These are phyloP conservation scores for Leptatherina wallacei DNA, from an alignment of 2,797 vertebrate genomes.

Conservation along the genomic window DNA sequence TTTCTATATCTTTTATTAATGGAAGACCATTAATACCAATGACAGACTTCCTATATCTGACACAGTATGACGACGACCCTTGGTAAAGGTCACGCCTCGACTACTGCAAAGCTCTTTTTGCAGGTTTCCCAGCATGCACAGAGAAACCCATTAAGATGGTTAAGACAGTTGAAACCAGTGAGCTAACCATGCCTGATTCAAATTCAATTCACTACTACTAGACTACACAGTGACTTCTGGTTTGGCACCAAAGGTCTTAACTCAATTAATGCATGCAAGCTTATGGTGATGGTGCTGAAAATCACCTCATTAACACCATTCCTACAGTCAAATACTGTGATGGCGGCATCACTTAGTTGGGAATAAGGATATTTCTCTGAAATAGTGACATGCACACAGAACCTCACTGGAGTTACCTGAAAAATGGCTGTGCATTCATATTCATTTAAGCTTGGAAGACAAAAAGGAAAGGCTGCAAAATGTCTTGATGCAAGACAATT, in stretches of 20 bases:
- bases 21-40: background rate
- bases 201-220: background rate
- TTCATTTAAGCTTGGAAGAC: background rate
- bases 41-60: background rate
- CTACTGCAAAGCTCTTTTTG: background rate
- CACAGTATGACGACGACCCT: background rate
- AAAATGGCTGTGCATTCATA: background rate
- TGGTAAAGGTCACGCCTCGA: background rate
- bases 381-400: too few relatives aligned
- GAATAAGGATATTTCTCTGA: too few relatives aligned
- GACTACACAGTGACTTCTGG: background rate
- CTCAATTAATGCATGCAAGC: too few relatives aligned
- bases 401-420: background rate
- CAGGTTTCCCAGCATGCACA: background rate
- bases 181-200: background rate
- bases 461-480: background rate
- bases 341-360: too few relatives aligned
- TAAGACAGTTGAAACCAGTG: background rate
- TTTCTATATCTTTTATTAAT: background rate
- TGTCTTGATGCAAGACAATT: background rate
- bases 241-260: background rate
- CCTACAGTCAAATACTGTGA: too few relatives aligned
- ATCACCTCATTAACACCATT: too few relatives aligned
- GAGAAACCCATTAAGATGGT: background rate
- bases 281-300: too few relatives aligned